phyloP scores from a whole-genome alignment of 2,797 vertebrate genomes.

The Anableps anableps region DNA sequence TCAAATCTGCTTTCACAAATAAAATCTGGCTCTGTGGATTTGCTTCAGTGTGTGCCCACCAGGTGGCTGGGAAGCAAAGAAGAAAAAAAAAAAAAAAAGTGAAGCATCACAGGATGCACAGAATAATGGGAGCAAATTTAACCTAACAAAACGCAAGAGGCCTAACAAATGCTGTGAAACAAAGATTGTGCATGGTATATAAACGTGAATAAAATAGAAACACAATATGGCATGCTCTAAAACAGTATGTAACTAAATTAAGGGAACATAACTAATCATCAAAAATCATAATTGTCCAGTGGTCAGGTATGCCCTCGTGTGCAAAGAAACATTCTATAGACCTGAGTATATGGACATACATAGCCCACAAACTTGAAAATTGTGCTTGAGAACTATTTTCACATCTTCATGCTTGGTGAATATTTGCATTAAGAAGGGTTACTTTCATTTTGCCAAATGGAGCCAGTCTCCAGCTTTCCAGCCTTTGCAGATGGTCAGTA shows the following conservation, averaged over 20 bases:
- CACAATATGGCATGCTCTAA: background rate
- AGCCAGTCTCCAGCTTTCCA: constrained; percentile 45
- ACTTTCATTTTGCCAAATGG: constrained; percentile 71
- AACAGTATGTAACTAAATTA: background rate
- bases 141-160: background rate
- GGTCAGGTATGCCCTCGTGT: background rate
- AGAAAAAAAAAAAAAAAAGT: background rate
- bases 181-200: background rate
- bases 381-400: constrained; percentile 38
- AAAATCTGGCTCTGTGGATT: background rate
- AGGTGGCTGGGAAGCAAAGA: background rate
- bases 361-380: constrained; percentile 32
- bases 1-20: background rate
- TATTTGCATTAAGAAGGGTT: constrained; percentile 65
- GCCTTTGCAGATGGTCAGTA: constrained; percentile 62
- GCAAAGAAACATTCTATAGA: constrained; percentile 10
- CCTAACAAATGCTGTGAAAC: too few relatives aligned
- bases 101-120: background rate
- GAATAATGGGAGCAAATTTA: background rate
- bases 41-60: background rate
- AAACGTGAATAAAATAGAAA: background rate
- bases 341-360: constrained; percentile 7
- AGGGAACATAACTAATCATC: background rate
- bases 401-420: constrained; percentile 33
- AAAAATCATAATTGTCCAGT: background rate